phyloP scores from a whole-genome alignment of 2,797 vertebrate genomes.

The Craterocephalus amniculus region DNA sequence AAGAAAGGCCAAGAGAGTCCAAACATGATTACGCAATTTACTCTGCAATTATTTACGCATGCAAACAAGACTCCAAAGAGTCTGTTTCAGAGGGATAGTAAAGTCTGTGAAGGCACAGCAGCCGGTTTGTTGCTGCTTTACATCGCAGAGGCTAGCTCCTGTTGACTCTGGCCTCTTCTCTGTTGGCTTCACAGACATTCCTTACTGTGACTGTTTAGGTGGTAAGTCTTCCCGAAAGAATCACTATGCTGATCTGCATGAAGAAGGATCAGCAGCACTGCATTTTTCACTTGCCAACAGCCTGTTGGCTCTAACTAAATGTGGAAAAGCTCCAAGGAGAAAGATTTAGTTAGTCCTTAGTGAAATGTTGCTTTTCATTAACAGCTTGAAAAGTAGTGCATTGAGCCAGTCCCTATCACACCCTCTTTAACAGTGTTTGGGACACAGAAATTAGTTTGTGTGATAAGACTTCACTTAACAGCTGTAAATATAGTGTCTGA shows the following conservation, averaged over 20 bases:
- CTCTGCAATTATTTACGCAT: constrained; percentile 71
- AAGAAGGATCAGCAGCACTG: constrained; percentile 22
- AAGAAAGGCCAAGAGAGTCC: constrained; percentile 50
- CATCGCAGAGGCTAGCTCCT: constrained; percentile 33
- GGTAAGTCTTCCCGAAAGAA: constrained; percentile 80
- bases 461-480: constrained; percentile 12
- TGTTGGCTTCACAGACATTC: constrained; percentile 85
- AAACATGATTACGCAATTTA: constrained; percentile 70
- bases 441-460: constrained; percentile 12
- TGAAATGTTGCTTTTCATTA: constrained; percentile 3
- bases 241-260: constrained; percentile 55
- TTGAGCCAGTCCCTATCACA: constrained; percentile 17
- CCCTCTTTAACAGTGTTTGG: constrained; percentile 14
- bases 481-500: neutral
- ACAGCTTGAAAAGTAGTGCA: constrained; percentile 7
- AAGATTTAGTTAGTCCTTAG: neutral
- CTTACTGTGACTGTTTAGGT: constrained; percentile 82
- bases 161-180: constrained; percentile 68
- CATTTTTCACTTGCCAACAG: constrained; percentile 13
- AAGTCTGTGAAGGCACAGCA: constrained; percentile 47
- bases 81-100: constrained; percentile 61
- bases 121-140: constrained; percentile 44
- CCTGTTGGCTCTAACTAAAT: constrained; percentile 2
- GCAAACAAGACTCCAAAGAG: constrained; percentile 67
- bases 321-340: neutral